phyloP scores from a whole-genome alignment of 2,888 invertebrate species.

The Ypsolopha scabrella region DNA sequence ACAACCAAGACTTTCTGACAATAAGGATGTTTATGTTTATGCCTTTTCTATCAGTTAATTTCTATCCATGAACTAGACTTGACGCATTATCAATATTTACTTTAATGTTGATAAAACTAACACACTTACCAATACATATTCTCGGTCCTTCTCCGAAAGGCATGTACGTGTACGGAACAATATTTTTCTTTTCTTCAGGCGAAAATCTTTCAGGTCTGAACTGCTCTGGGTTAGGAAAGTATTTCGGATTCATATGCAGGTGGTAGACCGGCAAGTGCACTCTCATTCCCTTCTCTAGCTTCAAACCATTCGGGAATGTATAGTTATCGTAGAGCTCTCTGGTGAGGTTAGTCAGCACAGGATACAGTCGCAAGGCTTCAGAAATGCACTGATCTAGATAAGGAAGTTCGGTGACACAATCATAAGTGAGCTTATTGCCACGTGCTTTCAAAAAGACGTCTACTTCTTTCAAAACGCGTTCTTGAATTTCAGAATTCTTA shows the following conservation, averaged over 20 bases:
- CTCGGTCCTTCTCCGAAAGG: slow-evolving; percentile 9
- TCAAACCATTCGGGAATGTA: slow-evolving; percentile 9
- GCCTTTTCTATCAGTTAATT: too few relatives aligned
- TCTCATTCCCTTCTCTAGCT: slow-evolving; percentile 8
- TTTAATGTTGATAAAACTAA: too few relatives aligned
- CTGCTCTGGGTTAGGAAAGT: slow-evolving; percentile 11
- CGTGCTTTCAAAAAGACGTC: slow-evolving; percentile 7
- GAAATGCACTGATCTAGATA: slow-evolving; percentile 11
- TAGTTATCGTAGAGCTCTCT: slow-evolving; percentile 9
- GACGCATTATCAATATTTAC: too few relatives aligned
- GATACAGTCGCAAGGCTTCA: slow-evolving; percentile 11
- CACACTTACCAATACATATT: slow-evolving; percentile 8
- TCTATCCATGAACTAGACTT: too few relatives aligned
- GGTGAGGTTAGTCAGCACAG: slow-evolving; percentile 7
- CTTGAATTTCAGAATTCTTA: slow-evolving; percentile 10
- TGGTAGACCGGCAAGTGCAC: slow-evolving; percentile 13
- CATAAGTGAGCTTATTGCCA: slow-evolving; percentile 8
- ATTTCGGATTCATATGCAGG: slow-evolving; percentile 12
- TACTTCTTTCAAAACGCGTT: slow-evolving; percentile 7
- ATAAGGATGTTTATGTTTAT: too few relatives aligned
- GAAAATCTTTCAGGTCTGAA: slow-evolving; percentile 10
- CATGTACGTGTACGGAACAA: slow-evolving; percentile 6
- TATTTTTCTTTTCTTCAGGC: slow-evolving; percentile 5
- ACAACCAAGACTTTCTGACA: too few relatives aligned
- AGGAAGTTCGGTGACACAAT: slow-evolving; percentile 8